Evolutionary conservation across 2,113 vertebrate species (phyloP).

Genomic region (Melozone crissalis): DNA sequence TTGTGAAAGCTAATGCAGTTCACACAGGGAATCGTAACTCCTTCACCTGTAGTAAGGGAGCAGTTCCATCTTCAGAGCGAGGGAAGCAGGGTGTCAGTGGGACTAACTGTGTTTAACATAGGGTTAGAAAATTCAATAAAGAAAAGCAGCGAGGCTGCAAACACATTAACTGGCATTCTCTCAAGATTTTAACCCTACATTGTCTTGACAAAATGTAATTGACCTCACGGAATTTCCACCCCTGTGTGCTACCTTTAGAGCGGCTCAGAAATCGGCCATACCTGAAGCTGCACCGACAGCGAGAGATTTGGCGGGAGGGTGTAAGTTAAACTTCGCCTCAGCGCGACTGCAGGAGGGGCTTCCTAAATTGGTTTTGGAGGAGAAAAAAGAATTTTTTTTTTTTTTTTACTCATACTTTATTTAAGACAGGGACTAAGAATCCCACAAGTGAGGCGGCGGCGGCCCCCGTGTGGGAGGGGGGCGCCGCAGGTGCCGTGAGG

Average conservation of each 20-base stretch:
- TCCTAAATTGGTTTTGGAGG: background rate
- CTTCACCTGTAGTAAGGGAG: background rate
- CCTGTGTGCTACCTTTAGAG: background rate
- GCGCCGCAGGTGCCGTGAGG: background rate
- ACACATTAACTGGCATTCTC: background rate
- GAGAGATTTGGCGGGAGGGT: background rate
- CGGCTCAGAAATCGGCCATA: background rate
- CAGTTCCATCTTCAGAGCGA: background rate
- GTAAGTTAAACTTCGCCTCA: background rate
- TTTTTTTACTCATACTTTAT: background rate
- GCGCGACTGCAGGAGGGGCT: background rate
- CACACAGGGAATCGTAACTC: background rate
- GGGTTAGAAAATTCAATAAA: background rate
- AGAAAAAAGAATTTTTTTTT: background rate
- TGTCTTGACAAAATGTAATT: background rate
- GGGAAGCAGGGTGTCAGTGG: background rate
- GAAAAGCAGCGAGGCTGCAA: background rate
- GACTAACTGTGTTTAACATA: background rate
- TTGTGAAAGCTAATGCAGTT: background rate
- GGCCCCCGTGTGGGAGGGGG: fast-evolving
- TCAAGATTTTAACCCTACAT: background rate
- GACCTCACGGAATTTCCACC: background rate
- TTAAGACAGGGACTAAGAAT: background rate
- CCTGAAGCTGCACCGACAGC: background rate
- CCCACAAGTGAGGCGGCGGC: fast-evolving